Evolutionary conservation across 2,888 invertebrate species (phyloP).

Genomic region (Geotrupes spiniger): DNA sequence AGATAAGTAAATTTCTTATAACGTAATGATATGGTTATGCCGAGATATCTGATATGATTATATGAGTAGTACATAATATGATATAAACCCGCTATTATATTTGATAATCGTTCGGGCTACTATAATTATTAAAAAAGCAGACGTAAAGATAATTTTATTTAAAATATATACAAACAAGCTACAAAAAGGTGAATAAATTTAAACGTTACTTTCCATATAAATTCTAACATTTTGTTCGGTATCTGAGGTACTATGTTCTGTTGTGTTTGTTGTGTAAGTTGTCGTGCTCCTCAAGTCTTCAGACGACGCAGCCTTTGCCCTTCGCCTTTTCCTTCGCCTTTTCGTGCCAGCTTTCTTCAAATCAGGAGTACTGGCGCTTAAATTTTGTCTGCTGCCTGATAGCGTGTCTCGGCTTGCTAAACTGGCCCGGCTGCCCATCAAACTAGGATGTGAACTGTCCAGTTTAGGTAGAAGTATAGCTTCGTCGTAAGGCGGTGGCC

Average conservation of each 20-base stretch:
- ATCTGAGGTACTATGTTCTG: conserved; percentile 18
- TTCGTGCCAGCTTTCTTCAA: conserved; percentile 33
- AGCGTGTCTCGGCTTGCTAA: conserved; percentile 17
- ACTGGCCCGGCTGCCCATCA: conserved; percentile 44
- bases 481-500: conserved; percentile 75
- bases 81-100: too few species aligned
- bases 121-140: too few species aligned
- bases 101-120: too few species aligned
- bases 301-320: conserved; percentile 21
- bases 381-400: conserved; percentile 33
- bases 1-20: too few species aligned
- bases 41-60: too few species aligned
- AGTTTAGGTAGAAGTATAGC: conserved; percentile 72
- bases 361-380: conserved; percentile 38
- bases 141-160: conserved; percentile 8
- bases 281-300: conserved; percentile 16
- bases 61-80: too few species aligned
- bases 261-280: conserved; percentile 12
- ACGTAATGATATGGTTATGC: too few species aligned
- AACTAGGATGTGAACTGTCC: conserved; percentile 57
- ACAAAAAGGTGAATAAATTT: too few species aligned
- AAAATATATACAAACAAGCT: conserved; percentile 11
- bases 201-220: conserved; percentile 21
- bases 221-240: conserved; percentile 17
- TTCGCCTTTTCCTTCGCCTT: conserved; percentile 26